Conservation (phyloP, 2,797 vertebrate genomes). For the Propithecus deckenii region DNA sequence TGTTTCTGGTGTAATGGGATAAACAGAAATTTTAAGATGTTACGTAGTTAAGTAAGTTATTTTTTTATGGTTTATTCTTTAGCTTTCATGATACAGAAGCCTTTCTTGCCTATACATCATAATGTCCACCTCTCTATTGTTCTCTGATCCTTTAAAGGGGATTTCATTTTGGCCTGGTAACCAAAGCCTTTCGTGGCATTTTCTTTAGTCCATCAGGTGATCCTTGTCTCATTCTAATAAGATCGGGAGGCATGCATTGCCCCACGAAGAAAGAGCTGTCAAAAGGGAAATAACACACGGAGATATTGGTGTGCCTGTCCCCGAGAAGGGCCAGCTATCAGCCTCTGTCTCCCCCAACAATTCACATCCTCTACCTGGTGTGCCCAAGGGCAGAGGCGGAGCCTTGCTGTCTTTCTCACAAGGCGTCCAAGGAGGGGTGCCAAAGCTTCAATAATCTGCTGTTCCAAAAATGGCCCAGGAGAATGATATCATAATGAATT, state of each 20-base stretch:
- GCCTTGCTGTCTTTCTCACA: neutral
- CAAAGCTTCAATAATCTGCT: neutral
- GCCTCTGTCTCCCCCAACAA: neutral
- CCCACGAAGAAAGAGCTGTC: neutral
- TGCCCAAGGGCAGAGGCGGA: rapidly evolving
- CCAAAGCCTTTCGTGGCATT: neutral
- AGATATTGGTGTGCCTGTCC: rapidly evolving
- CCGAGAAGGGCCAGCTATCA: neutral
- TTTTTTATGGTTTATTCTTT: neutral
- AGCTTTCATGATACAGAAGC: neutral
- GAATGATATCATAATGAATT: neutral
- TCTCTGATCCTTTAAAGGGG: neutral
- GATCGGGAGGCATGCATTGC: neutral
- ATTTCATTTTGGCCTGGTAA: neutral
- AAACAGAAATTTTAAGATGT: neutral
- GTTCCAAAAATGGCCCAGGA: neutral
- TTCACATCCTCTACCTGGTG: neutral
- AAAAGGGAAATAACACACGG: neutral
- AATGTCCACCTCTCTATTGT: neutral
- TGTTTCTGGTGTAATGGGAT: neutral
- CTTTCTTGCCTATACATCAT: neutral
- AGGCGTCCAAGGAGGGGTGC: neutral
- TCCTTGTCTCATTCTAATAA: neutral
- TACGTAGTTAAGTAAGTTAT: neutral
- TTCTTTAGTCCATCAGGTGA: neutral